Evolutionary conservation across 2,888 invertebrate species (phyloP).

Genomic region (Drosophila demipolita): DNA sequence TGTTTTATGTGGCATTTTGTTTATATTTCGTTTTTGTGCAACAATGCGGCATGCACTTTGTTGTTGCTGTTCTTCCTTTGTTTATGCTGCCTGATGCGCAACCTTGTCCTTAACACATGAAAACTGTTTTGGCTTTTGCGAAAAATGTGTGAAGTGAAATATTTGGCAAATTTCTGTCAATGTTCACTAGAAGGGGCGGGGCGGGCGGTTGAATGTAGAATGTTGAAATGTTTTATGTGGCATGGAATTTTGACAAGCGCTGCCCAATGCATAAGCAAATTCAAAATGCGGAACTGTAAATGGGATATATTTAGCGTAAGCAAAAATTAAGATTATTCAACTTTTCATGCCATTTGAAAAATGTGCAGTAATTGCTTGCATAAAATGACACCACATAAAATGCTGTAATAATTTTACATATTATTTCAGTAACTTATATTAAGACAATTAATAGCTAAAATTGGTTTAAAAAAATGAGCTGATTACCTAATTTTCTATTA

Average conservation of each 20-base stretch:
- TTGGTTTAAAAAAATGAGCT: background rate
- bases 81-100: conserved; percentile 34
- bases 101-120: conserved; percentile 77
- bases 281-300: conserved; percentile 25
- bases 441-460: background rate
- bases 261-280: conserved; percentile 48
- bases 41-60: conserved; percentile 65
- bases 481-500: background rate
- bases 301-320: background rate
- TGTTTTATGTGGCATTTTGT: conserved; percentile 64
- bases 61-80: conserved; percentile 18
- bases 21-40: conserved; percentile 62
- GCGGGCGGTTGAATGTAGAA: background rate
- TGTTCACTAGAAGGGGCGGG: background rate
- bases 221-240: conserved; percentile 13
- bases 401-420: background rate
- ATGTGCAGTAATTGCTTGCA: background rate
- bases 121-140: conserved; percentile 45
- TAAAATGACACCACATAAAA: background rate
- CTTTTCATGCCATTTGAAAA: background rate
- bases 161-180: conserved; percentile 51
- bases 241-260: conserved; percentile 51
- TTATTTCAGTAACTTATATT: background rate
- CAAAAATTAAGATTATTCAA: conserved; percentile 4
- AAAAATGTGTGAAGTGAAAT: conserved; percentile 50